Evolutionary conservation across 1,140 invertebrate species (phyloP).

Genomic region (Camponotus floridanus): DNA sequence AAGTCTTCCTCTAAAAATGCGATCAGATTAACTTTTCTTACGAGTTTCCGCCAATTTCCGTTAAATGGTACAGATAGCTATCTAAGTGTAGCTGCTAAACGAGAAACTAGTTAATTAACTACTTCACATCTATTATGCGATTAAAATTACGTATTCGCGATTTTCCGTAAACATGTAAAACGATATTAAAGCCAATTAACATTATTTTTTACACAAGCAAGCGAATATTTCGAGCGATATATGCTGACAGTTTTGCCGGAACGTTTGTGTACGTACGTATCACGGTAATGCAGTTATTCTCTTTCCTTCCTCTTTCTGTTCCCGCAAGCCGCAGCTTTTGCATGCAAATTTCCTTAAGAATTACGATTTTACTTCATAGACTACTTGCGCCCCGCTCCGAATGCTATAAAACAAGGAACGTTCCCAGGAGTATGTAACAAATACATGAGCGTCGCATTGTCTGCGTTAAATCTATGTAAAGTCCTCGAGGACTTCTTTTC

Average conservation of each 20-base stretch:
- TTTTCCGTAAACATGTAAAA: slow-evolving; percentile 1
- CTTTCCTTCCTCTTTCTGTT: slow-evolving; percentile 45
- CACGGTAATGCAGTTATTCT: slow-evolving; percentile 52
- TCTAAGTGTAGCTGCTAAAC: background rate
- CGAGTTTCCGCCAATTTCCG: background rate
- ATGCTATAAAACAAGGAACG: slow-evolving; percentile 50
- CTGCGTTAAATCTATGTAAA: slow-evolving; percentile 49
- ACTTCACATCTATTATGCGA: background rate
- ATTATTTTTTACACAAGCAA: slow-evolving; percentile 18
- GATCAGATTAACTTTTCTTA: background rate
- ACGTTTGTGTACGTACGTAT: slow-evolving; percentile 38
- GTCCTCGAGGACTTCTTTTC: slow-evolving; percentile 16
- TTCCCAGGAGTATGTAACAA: slow-evolving; percentile 39
- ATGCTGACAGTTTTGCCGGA: slow-evolving; percentile 6
- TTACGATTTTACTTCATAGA: slow-evolving; percentile 64
- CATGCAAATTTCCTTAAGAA: slow-evolving; percentile 64
- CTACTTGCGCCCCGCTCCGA: slow-evolving; percentile 32
- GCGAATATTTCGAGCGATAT: slow-evolving; percentile 21
- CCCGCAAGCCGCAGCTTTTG: slow-evolving; percentile 55
- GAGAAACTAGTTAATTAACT: slow-evolving; percentile 4
- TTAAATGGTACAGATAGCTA: background rate
- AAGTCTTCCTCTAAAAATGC: background rate
- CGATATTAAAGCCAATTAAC: background rate
- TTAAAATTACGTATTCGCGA: slow-evolving; percentile 10
- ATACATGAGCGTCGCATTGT: slow-evolving; percentile 57